These are phyloP conservation scores for Machimus rusticus DNA, from an alignment of 2,888 invertebrate genomes.

Conservation along the genomic window DNA sequence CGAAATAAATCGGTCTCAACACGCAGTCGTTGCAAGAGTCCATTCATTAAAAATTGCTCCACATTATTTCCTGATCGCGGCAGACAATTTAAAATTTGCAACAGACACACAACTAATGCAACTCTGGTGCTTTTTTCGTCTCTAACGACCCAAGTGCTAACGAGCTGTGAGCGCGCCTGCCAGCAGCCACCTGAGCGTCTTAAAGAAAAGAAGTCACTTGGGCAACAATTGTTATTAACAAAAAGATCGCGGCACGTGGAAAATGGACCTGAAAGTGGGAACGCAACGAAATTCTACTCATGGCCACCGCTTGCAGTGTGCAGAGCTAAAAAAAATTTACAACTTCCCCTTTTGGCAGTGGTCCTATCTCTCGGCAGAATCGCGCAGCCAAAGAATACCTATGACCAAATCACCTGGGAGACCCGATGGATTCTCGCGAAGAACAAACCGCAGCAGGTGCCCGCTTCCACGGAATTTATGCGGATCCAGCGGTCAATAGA, in stretches of 20 bases:
- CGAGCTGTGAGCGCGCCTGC: background rate
- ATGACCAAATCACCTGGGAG: background rate
- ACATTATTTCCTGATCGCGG: background rate
- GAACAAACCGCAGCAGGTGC: background rate
- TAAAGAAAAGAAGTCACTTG: constrained; percentile 4
- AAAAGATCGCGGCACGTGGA: background rate
- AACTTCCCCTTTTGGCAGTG: constrained; percentile 23
- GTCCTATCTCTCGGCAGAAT: background rate
- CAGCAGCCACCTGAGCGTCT: background rate
- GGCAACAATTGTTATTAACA: background rate
- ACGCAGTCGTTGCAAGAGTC: background rate
- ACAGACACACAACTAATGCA: constrained; percentile 7
- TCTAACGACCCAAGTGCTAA: constrained; percentile 10
- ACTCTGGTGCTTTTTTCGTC: background rate
- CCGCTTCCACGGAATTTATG: background rate
- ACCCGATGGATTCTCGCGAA: background rate
- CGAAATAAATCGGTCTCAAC: background rate
- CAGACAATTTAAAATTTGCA: background rate
- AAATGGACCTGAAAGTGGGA: constrained; percentile 23
- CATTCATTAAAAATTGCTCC: background rate
- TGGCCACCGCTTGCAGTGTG: constrained; percentile 3
- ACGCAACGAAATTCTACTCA: constrained; percentile 29
- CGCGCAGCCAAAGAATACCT: background rate
- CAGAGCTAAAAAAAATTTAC: constrained; percentile 28
- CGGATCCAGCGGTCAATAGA: background rate